Base-by-base conservation (phyloP, 2,888 invertebrate species). In the Rhogogaster chlorosoma region DNA sequence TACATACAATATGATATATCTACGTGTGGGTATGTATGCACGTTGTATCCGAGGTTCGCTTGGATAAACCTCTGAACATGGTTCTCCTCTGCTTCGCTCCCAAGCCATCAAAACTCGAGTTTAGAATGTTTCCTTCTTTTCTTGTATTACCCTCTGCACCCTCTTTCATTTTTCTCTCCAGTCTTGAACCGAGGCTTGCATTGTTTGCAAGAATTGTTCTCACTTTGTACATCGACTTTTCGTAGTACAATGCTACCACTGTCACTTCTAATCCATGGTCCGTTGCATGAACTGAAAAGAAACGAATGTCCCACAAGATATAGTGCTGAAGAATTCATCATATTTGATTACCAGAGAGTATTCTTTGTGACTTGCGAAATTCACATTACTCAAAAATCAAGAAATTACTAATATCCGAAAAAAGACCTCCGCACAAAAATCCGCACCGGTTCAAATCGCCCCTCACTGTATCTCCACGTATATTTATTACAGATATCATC, bases 191-290 rank as follows among this genome's bases (percentile, higher is more conserved):
- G 64, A 7, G 61, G 80, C 64, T 53, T 49, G 45, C 38, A 61
- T 80, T 80, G 80, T 80, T 36, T 29, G 22, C 36, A 45, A 38
- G 80, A 61, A 61, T 80, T 80, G 61, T 80, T 80, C 61, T 64
- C 38, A 38, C 61, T 80, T 61, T 80, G 36, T 80, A 38, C 80
- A 61, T 57, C 80, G 80, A 77, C 53, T 53, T 26, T 15, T 36
- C 12, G 42, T 22, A 6, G 42, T 22, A 42, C 73, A 26, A 73
- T 45, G 42, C 22, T n/a, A 26, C 29, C 67, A 26, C 42, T 42
- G 73, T 42, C 73, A 73, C 42, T 73, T 73, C 10, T 22, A 42
- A 42, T 73, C 73, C 73, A 71, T 71, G 42, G 26, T 42, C 5
- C 26, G 22, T 15, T 22, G 22, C 12, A 38, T 29, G 42, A 45